phyloP scores from a whole-genome alignment of 2,113 vertebrate species.

The Periophthalmus modestus region DNA sequence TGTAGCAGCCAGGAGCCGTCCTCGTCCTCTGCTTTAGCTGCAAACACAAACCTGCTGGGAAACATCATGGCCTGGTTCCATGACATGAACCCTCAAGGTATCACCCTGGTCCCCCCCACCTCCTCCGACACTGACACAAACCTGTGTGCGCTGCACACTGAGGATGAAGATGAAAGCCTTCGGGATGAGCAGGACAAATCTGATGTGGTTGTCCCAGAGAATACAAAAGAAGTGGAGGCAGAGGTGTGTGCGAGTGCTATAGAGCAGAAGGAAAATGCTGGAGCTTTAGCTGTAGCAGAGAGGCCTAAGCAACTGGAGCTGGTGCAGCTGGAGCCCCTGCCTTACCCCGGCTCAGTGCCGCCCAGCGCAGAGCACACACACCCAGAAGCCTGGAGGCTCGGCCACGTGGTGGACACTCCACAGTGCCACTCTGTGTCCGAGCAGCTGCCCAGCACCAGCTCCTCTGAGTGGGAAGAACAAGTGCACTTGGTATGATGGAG shows the following conservation, averaged over 20 bases:
- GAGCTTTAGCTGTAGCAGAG: conserved; percentile 32
- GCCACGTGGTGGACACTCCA: conserved; percentile 68
- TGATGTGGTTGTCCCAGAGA: conserved; percentile 22
- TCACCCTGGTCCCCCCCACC: conserved; percentile 88
- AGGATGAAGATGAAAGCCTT: conserved; percentile 59
- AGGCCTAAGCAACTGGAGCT: conserved; percentile 84
- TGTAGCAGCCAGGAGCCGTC: conserved; percentile 71
- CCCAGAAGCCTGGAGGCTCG: conserved; percentile 52
- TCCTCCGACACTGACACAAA: conserved; percentile 78
- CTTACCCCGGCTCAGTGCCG: conserved; percentile 67
- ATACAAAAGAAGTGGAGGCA: conserved; percentile 76
- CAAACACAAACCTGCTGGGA: conserved; percentile 90
- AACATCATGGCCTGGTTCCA: conserved; percentile 99
- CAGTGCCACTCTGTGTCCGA: conserved; percentile 80
- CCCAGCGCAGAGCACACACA: conserved; percentile 44
- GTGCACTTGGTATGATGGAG: conserved; percentile 86
- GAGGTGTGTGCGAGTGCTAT: conserved; percentile 38
- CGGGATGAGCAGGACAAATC: conserved; percentile 37
- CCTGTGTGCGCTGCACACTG: conserved; percentile 61
- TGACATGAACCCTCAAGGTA: conserved; percentile 96
- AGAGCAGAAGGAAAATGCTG: conserved; percentile 52
- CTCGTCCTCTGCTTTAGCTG: conserved; percentile 61
- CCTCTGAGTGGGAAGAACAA: conserved; percentile 91
- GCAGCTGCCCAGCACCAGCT: conserved; percentile 80
- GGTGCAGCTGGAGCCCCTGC: conserved; percentile 66